Evolutionary conservation across 2,113 vertebrate species (phyloP).

Genomic region (Strix uralensis): DNA sequence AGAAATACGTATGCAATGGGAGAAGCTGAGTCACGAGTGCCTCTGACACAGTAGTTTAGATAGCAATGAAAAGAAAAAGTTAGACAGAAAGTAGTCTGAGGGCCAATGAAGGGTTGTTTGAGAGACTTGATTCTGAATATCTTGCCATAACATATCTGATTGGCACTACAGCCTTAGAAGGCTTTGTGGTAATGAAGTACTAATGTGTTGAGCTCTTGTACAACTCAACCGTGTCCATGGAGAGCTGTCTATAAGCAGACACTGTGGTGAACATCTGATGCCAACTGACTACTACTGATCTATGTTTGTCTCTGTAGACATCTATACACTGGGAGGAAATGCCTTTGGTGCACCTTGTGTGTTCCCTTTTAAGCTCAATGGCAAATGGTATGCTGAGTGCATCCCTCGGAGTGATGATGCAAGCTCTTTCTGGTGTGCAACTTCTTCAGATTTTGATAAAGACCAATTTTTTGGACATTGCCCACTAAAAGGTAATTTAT

Average conservation of each 20-base stretch:
- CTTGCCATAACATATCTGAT: neutral
- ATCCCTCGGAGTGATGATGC: conserved; percentile 47
- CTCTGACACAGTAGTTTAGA: neutral
- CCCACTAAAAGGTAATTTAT: conserved; percentile 79
- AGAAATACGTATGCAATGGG: neutral
- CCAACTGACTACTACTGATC: neutral
- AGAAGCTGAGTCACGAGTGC: neutral
- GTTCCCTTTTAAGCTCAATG: conserved; percentile 84
- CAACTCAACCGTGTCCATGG: neutral
- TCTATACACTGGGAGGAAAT: conserved; percentile 86
- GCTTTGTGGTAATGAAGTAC: neutral
- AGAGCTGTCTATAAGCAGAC: neutral
- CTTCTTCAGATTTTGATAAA: conserved; percentile 80
- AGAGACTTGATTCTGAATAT: neutral
- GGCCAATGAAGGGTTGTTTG: neutral
- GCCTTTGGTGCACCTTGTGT: conserved; percentile 83
- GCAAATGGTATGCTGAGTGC: conserved; percentile 86
- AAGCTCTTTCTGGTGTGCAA: conserved; percentile 79
- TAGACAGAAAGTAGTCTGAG: neutral
- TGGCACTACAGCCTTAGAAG: neutral
- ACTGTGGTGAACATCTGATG: neutral
- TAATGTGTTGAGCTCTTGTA: neutral
- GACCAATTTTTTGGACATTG: conserved; percentile 84
- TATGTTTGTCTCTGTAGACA: conserved; percentile 71
- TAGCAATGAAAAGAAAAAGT: neutral